Evolutionary conservation across 2,113 vertebrate species (phyloP), one percentile per base, ranked within the genome.

Genomic region (Coptodon bakossiorum): DNA sequence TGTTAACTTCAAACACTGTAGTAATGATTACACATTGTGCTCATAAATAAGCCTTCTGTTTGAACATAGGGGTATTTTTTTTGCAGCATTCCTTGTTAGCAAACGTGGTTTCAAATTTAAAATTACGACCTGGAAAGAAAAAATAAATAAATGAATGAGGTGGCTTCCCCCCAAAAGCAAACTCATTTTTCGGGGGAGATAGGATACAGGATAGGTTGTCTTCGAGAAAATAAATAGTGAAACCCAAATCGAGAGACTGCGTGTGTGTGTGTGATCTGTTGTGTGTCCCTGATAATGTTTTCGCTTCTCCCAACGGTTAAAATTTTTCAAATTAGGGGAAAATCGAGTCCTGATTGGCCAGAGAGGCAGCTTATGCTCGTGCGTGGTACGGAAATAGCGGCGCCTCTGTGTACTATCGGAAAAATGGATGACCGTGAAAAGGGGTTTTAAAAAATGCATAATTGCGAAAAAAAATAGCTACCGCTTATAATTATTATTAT

Each of bases 11-110:
- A 97, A 96, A 97, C 97, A 97, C 97, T 98, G 97, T 99, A 99
- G 98, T 98, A 92, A 97, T 97, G 96, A 98, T 97, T 98, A 98
- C 94, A 98, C 97, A 97, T 98, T 98, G 98, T 99, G 97, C 97
- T 98, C 97, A 97, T 98, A 89, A 97, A 98, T 98, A 92, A 97
- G 98, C 96, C 97, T 98, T 98, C 98, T 98, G 97, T 99, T 99
- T 98, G 97, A 97, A 98, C 97, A 95, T 98, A 98, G 97, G 89
- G 97, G 96, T 98, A 97, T 97, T 97, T 97, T 97, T 97, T 97
- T 97, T 97, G 97, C 98, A 98, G 97, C 98, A 98, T 99, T 99
- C 97, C 97, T 98, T 98, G 97, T 99, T 98, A 98, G 98, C 98
- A 97, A 96, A 98, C 96, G 97, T 98, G 98, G 97, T 98, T 98